phyloP scores from a whole-genome alignment of 2,888 invertebrate species.

The Synergus gifuensis region DNA sequence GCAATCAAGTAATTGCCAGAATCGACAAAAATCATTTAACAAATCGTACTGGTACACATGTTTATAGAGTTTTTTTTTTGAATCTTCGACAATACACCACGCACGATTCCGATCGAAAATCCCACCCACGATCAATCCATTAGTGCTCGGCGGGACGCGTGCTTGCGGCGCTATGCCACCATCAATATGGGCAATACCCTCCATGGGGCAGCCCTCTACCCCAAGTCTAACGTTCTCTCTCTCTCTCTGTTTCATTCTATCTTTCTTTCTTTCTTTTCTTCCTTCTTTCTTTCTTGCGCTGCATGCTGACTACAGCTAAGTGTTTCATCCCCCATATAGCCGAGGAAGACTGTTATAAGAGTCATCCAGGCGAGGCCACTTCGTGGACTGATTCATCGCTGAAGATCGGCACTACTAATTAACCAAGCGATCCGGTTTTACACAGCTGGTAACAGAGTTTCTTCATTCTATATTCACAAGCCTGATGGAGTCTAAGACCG shows the following conservation, averaged over 20 bases:
- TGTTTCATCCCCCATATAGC: conserved; percentile 41
- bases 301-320: conserved; percentile 30
- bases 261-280: not conserved
- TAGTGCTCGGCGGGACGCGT: conserved; percentile 73
- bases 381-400: conserved; percentile 66
- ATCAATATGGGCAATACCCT: conserved; percentile 71
- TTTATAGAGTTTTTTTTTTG: not conserved
- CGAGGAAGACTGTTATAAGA: conserved; percentile 14
- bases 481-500: not conserved
- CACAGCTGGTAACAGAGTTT: conserved; percentile 65
- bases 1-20: no score
- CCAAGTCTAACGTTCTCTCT: conserved; percentile 31
- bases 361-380: conserved; percentile 38
- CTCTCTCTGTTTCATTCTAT: not conserved
- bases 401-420: conserved; percentile 68
- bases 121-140: conserved; percentile 76
- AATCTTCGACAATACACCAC: not conserved
- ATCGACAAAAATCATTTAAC: not conserved
- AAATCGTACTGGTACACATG: not conserved
- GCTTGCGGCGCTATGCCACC: conserved; percentile 62
- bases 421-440: conserved; percentile 69
- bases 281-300: conserved; percentile 44
- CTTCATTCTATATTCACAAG: not conserved
- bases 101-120: conserved; percentile 55
- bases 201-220: conserved; percentile 60